A percentile compares a stretch with the other conserved stretches of the same genome.
Conservation (phyloP, 2,113 vertebrate genomes). For the Bos indicus region DNA sequence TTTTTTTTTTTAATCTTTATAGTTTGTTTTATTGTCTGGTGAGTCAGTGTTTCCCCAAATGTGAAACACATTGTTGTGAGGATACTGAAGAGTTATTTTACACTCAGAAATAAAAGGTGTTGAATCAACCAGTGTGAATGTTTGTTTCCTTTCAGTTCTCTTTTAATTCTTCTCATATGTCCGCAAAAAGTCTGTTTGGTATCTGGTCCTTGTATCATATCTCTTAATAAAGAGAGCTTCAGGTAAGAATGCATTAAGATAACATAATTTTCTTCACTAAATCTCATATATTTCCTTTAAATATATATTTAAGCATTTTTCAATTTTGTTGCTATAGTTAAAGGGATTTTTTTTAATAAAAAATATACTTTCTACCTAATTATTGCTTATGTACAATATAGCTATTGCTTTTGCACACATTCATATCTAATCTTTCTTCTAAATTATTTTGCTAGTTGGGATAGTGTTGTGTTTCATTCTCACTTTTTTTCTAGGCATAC, state of each 20-base stretch:
- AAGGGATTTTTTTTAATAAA: not conserved
- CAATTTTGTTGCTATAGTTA: not conserved
- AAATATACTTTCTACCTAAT: not conserved
- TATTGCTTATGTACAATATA: not conserved
- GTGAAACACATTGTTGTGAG: not conserved
- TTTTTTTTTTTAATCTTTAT: slow-evolving; percentile 1
- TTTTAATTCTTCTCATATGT: not conserved
- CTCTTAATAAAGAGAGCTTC: not conserved
- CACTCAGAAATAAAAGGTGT: not conserved
- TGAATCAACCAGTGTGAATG: not conserved
- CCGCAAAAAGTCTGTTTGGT: not conserved
- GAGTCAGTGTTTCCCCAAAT: slow-evolving; percentile 11
- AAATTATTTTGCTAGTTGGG: not conserved
- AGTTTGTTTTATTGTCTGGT: slow-evolving; percentile 5
- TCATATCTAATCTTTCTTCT: not conserved
- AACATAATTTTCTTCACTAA: not conserved
- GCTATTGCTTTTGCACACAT: not conserved
- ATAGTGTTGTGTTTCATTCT: not conserved
- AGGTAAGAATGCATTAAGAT: not conserved
- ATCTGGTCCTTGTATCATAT: not conserved
- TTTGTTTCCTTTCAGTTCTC: not conserved
- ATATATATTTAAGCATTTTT: not conserved
- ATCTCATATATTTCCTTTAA: not conserved
- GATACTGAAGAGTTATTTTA: not conserved
- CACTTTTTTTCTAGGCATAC: not conserved